phyloP scores from a whole-genome alignment of 1,140 invertebrate species.

The Dreissena rostriformis region DNA sequence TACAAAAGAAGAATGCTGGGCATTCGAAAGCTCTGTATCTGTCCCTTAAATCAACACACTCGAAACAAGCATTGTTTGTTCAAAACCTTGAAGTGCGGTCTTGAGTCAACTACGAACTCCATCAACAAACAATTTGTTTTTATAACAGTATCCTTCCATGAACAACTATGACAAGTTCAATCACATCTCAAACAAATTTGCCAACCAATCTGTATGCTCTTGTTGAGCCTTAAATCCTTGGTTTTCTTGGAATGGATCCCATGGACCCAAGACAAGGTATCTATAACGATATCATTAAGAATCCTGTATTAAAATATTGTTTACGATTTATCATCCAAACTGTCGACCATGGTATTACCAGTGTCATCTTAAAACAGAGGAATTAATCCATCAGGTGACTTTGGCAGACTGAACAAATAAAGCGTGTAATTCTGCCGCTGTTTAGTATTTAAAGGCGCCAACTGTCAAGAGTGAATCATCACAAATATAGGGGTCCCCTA shows the following conservation, averaged over 20 bases:
- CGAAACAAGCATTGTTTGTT: conserved; percentile 32
- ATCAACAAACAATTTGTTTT: conserved; percentile 31
- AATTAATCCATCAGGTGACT: not conserved
- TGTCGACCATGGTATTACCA: not conserved
- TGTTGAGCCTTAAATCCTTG: not conserved
- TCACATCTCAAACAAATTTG: conserved; percentile 32
- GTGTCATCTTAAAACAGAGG: not conserved
- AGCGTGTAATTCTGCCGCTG: not conserved
- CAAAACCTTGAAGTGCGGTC: not conserved
- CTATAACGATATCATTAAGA: not conserved
- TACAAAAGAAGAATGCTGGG: conserved; percentile 1
- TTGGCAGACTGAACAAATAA: not conserved
- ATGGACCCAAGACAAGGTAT: not conserved
- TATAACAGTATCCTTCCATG: conserved; percentile 4
- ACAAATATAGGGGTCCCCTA: too few species aligned
- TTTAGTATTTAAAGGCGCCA: too few species aligned
- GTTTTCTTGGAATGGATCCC: not conserved
- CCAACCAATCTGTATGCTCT: conserved; percentile 16
- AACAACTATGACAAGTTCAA: conserved; percentile 29
- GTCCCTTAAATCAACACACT: conserved; percentile 9
- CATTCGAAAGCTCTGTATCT: not conserved
- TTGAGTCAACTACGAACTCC: not conserved
- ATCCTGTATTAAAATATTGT: not conserved
- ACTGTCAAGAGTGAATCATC: too few species aligned
- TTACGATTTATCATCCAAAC: not conserved